These are phyloP conservation scores for Siphlonurus alternatus DNA, from an alignment of 2,888 invertebrate species.

Conservation along the genomic window DNA sequence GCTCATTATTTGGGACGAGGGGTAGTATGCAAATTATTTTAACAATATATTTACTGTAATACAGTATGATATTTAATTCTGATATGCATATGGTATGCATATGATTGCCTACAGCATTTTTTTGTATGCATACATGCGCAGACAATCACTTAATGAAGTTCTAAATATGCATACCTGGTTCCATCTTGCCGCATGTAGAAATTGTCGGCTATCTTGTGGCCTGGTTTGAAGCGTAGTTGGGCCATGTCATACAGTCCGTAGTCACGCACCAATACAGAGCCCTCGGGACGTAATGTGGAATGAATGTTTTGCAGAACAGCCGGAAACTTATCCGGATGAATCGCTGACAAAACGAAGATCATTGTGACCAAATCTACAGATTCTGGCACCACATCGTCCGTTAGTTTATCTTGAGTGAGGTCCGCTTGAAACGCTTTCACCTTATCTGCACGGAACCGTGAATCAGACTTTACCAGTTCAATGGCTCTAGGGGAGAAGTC, in stretches of 20 bases:
- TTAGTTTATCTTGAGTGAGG: constrained; percentile 51
- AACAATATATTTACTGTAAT: too few relatives aligned
- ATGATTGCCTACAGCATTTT: too few relatives aligned
- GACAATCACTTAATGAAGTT: too few relatives aligned
- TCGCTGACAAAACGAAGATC: constrained; percentile 90
- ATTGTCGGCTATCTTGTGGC: constrained; percentile 80
- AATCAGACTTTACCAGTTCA: constrained; percentile 55
- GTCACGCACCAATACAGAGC: constrained; percentile 73
- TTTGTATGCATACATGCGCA: too few relatives aligned
- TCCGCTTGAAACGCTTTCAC: constrained; percentile 75
- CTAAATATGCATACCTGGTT: constrained; percentile 51
- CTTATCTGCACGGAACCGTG: constrained; percentile 41
- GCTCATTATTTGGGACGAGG: too few relatives aligned
- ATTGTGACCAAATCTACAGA: constrained; percentile 68
- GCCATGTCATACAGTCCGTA: constrained; percentile 95
- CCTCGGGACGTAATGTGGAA: constrained; percentile 50
- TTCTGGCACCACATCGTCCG: constrained; percentile 31
- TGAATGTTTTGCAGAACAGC: constrained; percentile 39
- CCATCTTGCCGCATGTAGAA: constrained; percentile 96
- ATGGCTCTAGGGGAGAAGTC: constrained; percentile 87
- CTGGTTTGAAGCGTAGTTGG: constrained; percentile 81
- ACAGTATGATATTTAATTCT: too few relatives aligned
- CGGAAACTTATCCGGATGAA: constrained; percentile 70
- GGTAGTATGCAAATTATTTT: too few relatives aligned
- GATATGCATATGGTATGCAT: too few relatives aligned